phyloP scores from a whole-genome alignment of 2,113 vertebrate species.

The Phocoena sinus region DNA sequence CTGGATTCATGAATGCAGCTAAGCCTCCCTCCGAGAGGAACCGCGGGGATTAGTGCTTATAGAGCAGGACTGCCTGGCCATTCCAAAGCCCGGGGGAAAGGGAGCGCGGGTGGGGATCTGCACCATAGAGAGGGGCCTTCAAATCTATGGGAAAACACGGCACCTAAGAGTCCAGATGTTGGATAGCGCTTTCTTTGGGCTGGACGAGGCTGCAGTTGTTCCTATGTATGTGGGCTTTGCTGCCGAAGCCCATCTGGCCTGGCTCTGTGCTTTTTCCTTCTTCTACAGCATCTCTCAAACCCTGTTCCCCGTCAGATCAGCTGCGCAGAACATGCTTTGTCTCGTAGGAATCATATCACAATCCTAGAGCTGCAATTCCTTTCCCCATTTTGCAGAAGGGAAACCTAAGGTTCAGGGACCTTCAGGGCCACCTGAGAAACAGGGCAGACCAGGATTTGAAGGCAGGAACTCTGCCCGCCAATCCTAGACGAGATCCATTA shows the following conservation, averaged over 20 bases:
- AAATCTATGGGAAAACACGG: not conserved
- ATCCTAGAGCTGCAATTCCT: not conserved
- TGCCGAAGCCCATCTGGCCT: not conserved
- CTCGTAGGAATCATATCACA: not conserved
- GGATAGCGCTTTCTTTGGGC: not conserved
- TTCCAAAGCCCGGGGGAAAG: not conserved
- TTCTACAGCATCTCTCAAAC: not conserved
- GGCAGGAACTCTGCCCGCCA: not conserved
- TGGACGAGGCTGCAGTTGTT: not conserved
- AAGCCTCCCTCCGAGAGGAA: not conserved
- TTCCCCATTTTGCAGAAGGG: not conserved
- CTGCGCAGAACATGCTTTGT: not conserved
- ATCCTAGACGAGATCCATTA: too few species aligned
- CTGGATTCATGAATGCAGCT: constrained; percentile 32
- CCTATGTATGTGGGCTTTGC: not conserved
- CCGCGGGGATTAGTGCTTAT: not conserved
- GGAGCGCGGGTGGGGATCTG: not conserved
- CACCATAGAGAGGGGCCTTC: not conserved
- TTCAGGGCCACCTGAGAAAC: too few species aligned
- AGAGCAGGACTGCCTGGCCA: not conserved
- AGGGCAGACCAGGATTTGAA: not conserved
- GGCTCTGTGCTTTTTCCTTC: not conserved
- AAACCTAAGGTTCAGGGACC: not conserved
- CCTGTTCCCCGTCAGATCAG: not conserved
- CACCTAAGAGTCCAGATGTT: not conserved